Evolutionary conservation across 1,140 invertebrate genomes (phyloP).

Genomic region (Acromyrmex heyeri): DNA sequence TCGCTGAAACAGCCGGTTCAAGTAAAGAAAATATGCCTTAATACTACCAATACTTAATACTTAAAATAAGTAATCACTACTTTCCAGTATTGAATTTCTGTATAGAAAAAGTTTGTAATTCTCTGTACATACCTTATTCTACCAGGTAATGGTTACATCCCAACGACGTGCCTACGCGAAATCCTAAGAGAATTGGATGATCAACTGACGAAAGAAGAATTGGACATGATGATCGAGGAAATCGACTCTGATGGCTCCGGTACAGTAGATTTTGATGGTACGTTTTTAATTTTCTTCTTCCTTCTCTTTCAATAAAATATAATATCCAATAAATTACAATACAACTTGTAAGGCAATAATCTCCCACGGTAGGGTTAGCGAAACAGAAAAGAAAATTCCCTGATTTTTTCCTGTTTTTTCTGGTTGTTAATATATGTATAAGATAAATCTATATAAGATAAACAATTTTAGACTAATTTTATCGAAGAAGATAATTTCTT

Average conservation of each 20-base stretch:
- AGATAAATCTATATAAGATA: neutral
- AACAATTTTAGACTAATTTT: neutral
- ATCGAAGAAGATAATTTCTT: neutral
- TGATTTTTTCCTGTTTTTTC: no score
- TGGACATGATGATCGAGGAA: constrained; percentile 98
- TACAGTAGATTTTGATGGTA: constrained; percentile 93
- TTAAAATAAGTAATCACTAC: no score
- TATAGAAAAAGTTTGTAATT: neutral
- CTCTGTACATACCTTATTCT: constrained; percentile 28
- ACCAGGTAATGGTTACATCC: constrained; percentile 97
- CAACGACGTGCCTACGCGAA: constrained; percentile 96
- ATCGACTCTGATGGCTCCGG: constrained; percentile 98
- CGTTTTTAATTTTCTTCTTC: constrained; percentile 61
- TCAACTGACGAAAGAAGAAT: constrained; percentile 95
- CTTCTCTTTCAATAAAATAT: no score
- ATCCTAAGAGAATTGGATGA: constrained; percentile 97
- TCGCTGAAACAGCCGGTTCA: no score
- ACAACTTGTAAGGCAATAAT: neutral
- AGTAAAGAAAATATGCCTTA: no score
- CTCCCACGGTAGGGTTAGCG: neutral
- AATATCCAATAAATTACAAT: neutral
- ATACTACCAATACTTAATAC: no score
- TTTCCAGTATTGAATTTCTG: no score
- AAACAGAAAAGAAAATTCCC: no score
- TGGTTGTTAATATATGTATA: no score